Evolutionary conservation across 30 jellyfish, hydroid and myxozoan species (phyloP).

Genomic region (Phacellophora camtschatica): DNA sequence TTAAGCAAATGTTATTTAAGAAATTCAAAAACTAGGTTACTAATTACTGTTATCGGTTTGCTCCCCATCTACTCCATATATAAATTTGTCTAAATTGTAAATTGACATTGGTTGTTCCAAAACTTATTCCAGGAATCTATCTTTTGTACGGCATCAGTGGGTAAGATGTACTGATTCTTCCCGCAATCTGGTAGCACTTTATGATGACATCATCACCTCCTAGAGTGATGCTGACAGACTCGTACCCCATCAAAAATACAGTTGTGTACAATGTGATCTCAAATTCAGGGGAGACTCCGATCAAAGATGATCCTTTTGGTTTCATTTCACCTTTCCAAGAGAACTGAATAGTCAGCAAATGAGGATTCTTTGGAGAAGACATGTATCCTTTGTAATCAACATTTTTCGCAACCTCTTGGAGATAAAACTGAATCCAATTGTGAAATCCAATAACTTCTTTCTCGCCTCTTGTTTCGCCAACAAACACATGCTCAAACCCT

Average conservation of each 20-base stretch:
- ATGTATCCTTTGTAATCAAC: slow-evolving; percentile 73
- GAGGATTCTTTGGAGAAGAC: slow-evolving; percentile 67
- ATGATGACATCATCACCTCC: slow-evolving; percentile 80
- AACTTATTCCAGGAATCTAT: not conserved
- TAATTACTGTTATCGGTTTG: too few species aligned
- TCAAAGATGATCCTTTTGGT: slow-evolving; percentile 78
- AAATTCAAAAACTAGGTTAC: too few species aligned
- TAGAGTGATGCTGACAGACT: slow-evolving; percentile 54
- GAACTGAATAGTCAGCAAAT: slow-evolving; percentile 65
- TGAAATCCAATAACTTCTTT: slow-evolving; percentile 84
- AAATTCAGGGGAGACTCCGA: slow-evolving; percentile 95
- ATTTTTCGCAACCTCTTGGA: slow-evolving; percentile 70
- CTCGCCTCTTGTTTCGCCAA: slow-evolving; percentile 78
- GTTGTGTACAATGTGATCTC: slow-evolving; percentile 82
- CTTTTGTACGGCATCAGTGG: slow-evolving; percentile 47
- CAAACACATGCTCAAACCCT: slow-evolving; percentile 94
- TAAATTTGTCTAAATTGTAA: too few species aligned
- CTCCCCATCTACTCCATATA: too few species aligned
- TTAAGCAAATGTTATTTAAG: too few species aligned
- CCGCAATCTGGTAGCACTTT: slow-evolving; percentile 74
- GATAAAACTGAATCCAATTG: slow-evolving; percentile 85
- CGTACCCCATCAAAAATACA: slow-evolving; percentile 73
- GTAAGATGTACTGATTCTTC: slow-evolving; percentile 81
- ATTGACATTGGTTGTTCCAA: not conserved
- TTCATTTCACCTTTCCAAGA: slow-evolving; percentile 76